Evolutionary conservation across 35 echinoderm and acorn worm genomes (phyloP), one percentile per base, ranked within the genome.

Genomic region (Apostichopus japonicus): DNA sequence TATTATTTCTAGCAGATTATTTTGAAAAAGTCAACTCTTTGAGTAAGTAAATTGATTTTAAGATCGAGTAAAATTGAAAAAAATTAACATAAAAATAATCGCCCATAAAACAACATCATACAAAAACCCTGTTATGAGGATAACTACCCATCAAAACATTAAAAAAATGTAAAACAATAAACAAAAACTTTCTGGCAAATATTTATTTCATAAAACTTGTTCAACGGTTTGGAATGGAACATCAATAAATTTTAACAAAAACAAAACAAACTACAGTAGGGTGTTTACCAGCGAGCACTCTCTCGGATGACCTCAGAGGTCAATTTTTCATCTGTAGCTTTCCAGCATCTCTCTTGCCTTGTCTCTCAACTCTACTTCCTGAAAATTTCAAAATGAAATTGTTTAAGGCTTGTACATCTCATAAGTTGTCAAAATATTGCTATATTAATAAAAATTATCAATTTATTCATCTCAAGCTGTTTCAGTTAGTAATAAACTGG

Each of bases 311-410:
- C 57, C 13, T 61, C 13, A 0, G 7, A 61, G 13, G 7, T 22
- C 21, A 23, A 75, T 44, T 44, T 13, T 23, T 84, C 81, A 84
- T 84, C 51, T 55, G 23, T 84, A 84, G 4, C 57, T 24, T 58
- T 84, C 81, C 10, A 84, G 17, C 81, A 84, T 84, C 54, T 84
- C 81, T 57, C 81, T 55, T 57, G 81, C 81, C 56, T 84, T 84
- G 81, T 84, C 81, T 84, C 81, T 84, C 16, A 84, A 57, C 55
- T 84, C 81, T 54, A 84, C 81, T 57, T 84, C 81, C 81, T 84
- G 81, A 23, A 84, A 58, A 57, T 53, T 10, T 6, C 9, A 21
- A 57, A 57, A 58, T 54, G n/a, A n/a, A 81, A 33, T 6, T 9
- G 52, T 44, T 24, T 10, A 79, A 19, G 23, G 15, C 23, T 19